Base-by-base conservation (phyloP, 2,797 vertebrate species). In the Anisognathus igniventris region DNA sequence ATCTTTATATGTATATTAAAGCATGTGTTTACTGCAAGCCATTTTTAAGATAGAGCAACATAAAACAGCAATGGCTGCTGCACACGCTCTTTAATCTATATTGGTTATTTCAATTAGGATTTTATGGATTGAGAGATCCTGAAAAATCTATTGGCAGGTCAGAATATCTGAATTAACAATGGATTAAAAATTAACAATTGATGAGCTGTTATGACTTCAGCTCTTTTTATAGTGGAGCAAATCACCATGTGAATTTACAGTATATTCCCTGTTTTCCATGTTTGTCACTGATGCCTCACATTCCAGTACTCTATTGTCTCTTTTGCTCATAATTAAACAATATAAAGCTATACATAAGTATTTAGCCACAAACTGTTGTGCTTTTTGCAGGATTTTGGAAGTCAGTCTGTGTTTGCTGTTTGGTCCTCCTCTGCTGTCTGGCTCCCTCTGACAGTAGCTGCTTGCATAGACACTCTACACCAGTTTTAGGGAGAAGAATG, bases 221-320 rank as follows among this genome's bases (percentile, higher is more conserved):
- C 7, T 78, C 24, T 39, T 73, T 6, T 35, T 74, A 35, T 6
- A 50, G 7, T 40, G 33, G 57, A 65, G 25, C 20, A 58, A 58
- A 74, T 54, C 58, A 42, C 30, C 31, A 6, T 31, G 6, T 51
- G 48, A 60, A 47, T 58, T 81, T 67, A 31, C 9, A 33, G 39
- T 35, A 39, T 10, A 12, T 44, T 30, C 20, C 10, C 16, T 27
- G 19, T 37, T 90, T 88, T 60, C 42, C 33, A 3, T 20, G 2
- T 58, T 71, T 81, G 33, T 28, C 67, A 42, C 2, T 78, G 66
- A 51, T 28, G n/a, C 2, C 31, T 10, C 5, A 7, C 0, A 0
- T 56, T 85, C 27, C 44, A 30, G 7, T 50, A 39, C 4, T 35
- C 3, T 22, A 12, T 31, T 10, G 14, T 74, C 22, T 8, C 21